A percentile compares a stretch with the other conserved stretches of the same genome.
phyloP scores from a whole-genome alignment of 2,113 vertebrate species.

The Chaenogobius annularis region DNA sequence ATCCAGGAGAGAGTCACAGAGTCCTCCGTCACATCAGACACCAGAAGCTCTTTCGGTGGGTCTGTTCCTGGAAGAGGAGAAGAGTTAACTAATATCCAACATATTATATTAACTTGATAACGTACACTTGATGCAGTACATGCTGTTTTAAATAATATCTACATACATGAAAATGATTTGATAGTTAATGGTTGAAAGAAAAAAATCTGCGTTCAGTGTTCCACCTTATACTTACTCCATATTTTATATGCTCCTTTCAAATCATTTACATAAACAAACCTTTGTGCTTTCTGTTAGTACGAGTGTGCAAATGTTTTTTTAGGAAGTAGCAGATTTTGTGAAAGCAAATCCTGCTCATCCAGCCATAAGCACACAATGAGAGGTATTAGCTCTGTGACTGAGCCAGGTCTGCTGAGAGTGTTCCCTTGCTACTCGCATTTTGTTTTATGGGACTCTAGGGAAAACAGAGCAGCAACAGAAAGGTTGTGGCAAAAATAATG shows the following conservation, averaged over 20 bases:
- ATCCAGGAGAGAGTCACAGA: conserved; percentile 86
- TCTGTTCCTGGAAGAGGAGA: conserved; percentile 82
- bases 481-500: conserved; percentile 52
- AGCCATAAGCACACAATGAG: conserved; percentile 23
- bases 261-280: conserved; percentile 29
- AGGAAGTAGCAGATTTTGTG: conserved; percentile 8
- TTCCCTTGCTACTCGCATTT: conserved; percentile 27
- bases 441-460: conserved; percentile 55
- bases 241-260: conserved; percentile 12
- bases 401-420: conserved; percentile 27
- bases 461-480: conserved; percentile 38
- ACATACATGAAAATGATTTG: background rate
- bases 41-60: conserved; percentile 84
- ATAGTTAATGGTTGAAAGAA: background rate
- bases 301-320: conserved; percentile 14
- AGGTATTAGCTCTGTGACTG: conserved; percentile 37
- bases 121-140: background rate
- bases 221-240: background rate
- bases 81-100: background rate
- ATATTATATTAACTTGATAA: background rate
- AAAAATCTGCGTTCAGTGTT: background rate
- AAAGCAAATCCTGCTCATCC: conserved; percentile 7
- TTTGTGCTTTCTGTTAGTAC: background rate
- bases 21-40: conserved; percentile 87
- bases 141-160: background rate